These are phyloP conservation scores for Drosophila putrida DNA, from an alignment of 2,888 invertebrate genomes.

Conservation along the genomic window DNA sequence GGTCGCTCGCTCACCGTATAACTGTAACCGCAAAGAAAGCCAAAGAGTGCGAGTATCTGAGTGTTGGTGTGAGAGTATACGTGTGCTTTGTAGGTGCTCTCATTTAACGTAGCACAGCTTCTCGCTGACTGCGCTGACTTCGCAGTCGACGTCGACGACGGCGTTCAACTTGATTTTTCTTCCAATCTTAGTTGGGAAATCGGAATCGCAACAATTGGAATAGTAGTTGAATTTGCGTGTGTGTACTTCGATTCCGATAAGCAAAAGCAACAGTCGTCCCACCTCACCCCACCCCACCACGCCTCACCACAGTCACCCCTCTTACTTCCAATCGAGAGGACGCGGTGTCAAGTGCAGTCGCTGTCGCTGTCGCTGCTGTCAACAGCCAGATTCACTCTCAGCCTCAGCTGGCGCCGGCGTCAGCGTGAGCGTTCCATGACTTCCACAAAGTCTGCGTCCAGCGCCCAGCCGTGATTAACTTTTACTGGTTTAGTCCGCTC, in stretches of 20 bases:
- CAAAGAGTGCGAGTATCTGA: conserved; percentile 39
- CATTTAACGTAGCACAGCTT: conserved; percentile 38
- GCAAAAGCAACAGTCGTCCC: conserved; percentile 17
- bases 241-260: conserved; percentile 43
- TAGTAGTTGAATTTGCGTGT: conserved; percentile 68
- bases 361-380: conserved; percentile 45
- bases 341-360: conserved; percentile 68
- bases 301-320: conserved; percentile 2
- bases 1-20: conserved; percentile 38
- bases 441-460: conserved; percentile 64
- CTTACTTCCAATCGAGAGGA: conserved; percentile 33
- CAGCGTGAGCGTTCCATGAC: conserved; percentile 52
- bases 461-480: conserved; percentile 83
- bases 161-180: conserved; percentile 79
- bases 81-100: conserved; percentile 27
- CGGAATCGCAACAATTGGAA: conserved; percentile 81
- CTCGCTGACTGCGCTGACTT: conserved; percentile 33
- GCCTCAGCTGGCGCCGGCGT: conserved; percentile 65
- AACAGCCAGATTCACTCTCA: conserved; percentile 68
- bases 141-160: conserved; percentile 31
- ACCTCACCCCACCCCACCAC: conserved; percentile 19
- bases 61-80: conserved; percentile 19
- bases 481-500: conserved; percentile 83
- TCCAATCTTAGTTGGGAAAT: conserved; percentile 80
- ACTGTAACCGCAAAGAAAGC: conserved; percentile 44